Base-by-base conservation (phyloP, 2,888 invertebrate species). In the Conistra vaccinii region DNA sequence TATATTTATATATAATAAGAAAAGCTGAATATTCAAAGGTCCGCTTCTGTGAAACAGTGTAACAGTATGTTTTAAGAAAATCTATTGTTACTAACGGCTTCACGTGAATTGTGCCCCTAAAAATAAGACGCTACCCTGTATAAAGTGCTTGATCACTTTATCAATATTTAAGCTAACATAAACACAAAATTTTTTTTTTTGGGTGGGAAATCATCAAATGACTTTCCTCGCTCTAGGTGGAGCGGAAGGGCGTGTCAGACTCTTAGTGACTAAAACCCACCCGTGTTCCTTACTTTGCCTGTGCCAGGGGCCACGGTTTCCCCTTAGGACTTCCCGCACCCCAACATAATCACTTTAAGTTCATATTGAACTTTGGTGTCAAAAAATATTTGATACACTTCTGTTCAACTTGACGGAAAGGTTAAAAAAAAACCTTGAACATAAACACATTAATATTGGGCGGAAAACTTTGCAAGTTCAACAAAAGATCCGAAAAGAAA, bases 401-500 rank as follows among this genome's bases (percentile, higher is more conserved):
- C 51, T n/a, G 61, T 68, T n/a, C 0, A 32, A 57, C 29, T 17
- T 20, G 23, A 26, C 1, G 17, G 14, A 63, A 39, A 53, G 20
- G 3, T 23, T n/a, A 14, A 55, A 61, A 14, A 55, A 57, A 51
- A 20, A 57, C 39, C 14, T n/a, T 45, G 7, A 42, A 70, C 29
- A 65, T 66, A 60, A 76, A 65, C 61, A 66, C 55, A 58, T 71
- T 57, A 61, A 55, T 60, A 69, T 32, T 2, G 45, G 48, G 32
- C 29, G 29, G 10, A 58, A 78, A 70, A 69, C 66, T 69, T 77
- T 69, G 53, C n/a, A 65, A 80, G 70, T 53, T 77, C 58, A 84
- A 73, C 57, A 73, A 74, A 78, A 72, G 9, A 60, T 57, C 17
- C 42, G 2, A 73, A 76, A 61, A 72, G 35, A 60, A 78, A 85